Conservation (phyloP, 2,113 vertebrate species). For the Grallaria varia region DNA sequence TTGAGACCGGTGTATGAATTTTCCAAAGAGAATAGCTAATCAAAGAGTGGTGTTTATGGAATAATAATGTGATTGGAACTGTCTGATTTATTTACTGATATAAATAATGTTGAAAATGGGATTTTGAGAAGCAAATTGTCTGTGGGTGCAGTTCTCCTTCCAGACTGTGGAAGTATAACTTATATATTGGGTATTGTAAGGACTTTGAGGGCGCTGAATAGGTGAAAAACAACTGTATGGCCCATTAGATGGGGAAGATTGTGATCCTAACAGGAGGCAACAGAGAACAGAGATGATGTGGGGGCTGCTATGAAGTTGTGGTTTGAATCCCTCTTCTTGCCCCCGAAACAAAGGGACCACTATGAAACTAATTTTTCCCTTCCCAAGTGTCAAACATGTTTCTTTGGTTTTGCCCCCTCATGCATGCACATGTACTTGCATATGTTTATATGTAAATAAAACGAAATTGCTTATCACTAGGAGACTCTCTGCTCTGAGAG, state of each 20-base stretch:
- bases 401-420: neutral
- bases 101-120: neutral
- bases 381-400: neutral
- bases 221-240: neutral
- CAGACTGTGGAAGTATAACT: neutral
- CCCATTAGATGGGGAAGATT: neutral
- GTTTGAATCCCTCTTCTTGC: neutral
- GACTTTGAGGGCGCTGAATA: neutral
- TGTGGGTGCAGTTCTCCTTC: neutral
- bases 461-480: neutral
- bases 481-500: neutral
- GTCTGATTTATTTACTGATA: slow-evolving; percentile 23
- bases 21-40: slow-evolving; percentile 51
- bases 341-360: neutral
- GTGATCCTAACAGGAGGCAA: neutral
- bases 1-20: neutral
- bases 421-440: neutral
- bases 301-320: neutral
- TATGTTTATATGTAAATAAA: neutral
- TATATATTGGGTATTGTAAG: neutral
- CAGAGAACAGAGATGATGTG: neutral
- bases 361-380: neutral
- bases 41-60: slow-evolving; percentile 14
- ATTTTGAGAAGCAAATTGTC: slow-evolving; percentile 1
- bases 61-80: slow-evolving; percentile 1